These are phyloP conservation scores for Paramormyrops hopkinsi DNA, from an alignment of 2,797 vertebrate genomes.

Conservation along the genomic window DNA sequence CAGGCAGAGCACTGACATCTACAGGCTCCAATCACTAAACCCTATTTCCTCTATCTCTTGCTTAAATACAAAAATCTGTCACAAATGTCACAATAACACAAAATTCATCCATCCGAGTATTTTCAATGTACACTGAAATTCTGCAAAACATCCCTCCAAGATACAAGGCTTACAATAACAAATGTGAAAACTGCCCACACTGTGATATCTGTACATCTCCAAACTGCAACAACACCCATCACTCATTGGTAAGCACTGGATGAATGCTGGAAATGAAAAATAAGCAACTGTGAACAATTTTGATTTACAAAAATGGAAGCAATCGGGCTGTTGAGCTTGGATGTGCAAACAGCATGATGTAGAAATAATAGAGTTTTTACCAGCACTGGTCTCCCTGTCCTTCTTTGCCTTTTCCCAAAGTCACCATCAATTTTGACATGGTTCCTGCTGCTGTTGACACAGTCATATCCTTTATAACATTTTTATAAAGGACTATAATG, in stretches of 20 bases:
- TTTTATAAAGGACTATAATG: not conserved
- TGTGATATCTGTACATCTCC: not conserved
- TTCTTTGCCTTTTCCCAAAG: not conserved
- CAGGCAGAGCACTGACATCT: not conserved
- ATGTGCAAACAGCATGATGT: not conserved
- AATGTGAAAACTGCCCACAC: not conserved
- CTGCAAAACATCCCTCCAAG: not conserved
- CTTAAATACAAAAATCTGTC: not conserved
- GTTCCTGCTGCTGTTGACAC: not conserved
- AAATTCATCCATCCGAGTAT: not conserved
- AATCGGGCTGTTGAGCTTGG: not conserved
- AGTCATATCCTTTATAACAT: not conserved
- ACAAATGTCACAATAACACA: not conserved
- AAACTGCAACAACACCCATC: not conserved
- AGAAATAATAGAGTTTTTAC: not conserved
- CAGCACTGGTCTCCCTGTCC: not conserved
- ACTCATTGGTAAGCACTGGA: not conserved
- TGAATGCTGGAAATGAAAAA: not conserved
- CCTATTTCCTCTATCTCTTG: not conserved
- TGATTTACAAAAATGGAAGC: not conserved
- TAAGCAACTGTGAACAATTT: not conserved
- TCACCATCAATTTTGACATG: not conserved
- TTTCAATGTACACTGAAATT: not conserved
- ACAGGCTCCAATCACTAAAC: not conserved
- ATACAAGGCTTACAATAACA: not conserved